Base-by-base conservation (phyloP, 2,113 vertebrate species). In the Ailuropoda melanoleuca region DNA sequence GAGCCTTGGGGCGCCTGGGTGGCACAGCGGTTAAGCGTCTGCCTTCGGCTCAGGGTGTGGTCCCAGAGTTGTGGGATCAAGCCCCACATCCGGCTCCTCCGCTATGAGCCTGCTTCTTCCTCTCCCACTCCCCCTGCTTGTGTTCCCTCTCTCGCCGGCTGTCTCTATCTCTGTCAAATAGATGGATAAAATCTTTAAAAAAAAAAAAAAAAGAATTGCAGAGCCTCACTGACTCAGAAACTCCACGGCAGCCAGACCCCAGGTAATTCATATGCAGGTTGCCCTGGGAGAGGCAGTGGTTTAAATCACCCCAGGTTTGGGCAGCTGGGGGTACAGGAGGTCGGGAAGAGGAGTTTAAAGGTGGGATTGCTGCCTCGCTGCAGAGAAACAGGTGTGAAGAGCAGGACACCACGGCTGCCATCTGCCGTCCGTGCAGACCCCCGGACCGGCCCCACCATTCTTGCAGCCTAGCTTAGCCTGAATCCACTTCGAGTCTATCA, bases 221-320 rank as follows among this genome's bases (percentile, higher is more conserved):
- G 62, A n/a, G 14, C 34, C 72, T 50, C 34, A 0, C 62, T 31
- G 43, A 29, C 13, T n/a, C 18, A 0, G 87, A 37, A 24, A 18
- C 78, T 24, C 19, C 50, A 4, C 50, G 26, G 43, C n/a, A 53
- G 11, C 17, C 13, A 4, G 21, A 55, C 0, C 0, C n/a, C 0
- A 1, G 66, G 17, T 3, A 8, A 56, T 1, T 15, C 1, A 0
- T 0, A 1, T 4, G 21, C 7, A 29, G 50, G 26, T 3, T 14
- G 56, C 8, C 19, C 12, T 46, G 6, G 56, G 77, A 46, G 84
- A 75, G n/a, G n/a, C 26, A 10, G 50, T 11, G 77, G 58, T 68
- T 55, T 34, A 19, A 31, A 13, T 50, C 15, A 48, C 64, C 18
- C 43, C 75, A 3, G 39, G 26, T 39, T 23, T 8, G 55, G 17